A percentile compares a stretch with the other conserved stretches of the same genome.
Conservation (phyloP, 92 coral and sea anemone genomes). For the Anthopleura xanthogrammica region DNA sequence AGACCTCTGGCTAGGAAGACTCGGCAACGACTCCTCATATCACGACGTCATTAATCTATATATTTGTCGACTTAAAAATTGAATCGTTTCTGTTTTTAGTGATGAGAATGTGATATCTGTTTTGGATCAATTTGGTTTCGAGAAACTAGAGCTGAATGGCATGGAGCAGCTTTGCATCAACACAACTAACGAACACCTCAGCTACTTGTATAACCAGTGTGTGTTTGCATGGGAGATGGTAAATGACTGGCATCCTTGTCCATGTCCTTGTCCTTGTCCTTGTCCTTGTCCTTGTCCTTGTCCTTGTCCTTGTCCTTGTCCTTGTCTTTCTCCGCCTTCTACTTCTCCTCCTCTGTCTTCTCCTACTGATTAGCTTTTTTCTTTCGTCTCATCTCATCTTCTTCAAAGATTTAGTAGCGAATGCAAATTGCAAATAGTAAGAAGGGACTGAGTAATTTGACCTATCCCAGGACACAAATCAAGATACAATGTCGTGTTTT, state of each 20-base stretch:
- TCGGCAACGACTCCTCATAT: neutral
- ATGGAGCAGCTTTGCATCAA: constrained; percentile 67
- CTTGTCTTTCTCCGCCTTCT: neutral
- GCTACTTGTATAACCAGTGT: constrained; percentile 53
- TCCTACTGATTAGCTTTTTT: neutral
- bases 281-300: too few species aligned
- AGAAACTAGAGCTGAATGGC: constrained; percentile 46
- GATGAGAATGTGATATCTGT: constrained; percentile 28
- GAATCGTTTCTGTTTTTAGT: neutral
- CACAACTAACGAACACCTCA: constrained; percentile 72
- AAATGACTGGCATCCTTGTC: neutral
- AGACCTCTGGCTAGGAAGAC: too few species aligned
- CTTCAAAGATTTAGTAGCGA: too few species aligned
- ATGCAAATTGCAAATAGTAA: too few species aligned
- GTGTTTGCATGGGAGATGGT: constrained; percentile 73
- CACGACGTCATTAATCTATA: too few species aligned
- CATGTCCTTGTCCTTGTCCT: too few species aligned
- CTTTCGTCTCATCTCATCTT: neutral
- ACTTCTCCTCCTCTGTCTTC: neutral
- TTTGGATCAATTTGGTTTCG: constrained; percentile 75
- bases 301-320: neutral
- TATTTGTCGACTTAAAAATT: too few species aligned
- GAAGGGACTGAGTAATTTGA: too few species aligned
- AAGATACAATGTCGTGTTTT: neutral
- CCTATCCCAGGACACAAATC: too few species aligned